These are phyloP conservation scores for Geotrypetes seraphini DNA, from an alignment of 2,797 vertebrate species.

Conservation along the genomic window DNA sequence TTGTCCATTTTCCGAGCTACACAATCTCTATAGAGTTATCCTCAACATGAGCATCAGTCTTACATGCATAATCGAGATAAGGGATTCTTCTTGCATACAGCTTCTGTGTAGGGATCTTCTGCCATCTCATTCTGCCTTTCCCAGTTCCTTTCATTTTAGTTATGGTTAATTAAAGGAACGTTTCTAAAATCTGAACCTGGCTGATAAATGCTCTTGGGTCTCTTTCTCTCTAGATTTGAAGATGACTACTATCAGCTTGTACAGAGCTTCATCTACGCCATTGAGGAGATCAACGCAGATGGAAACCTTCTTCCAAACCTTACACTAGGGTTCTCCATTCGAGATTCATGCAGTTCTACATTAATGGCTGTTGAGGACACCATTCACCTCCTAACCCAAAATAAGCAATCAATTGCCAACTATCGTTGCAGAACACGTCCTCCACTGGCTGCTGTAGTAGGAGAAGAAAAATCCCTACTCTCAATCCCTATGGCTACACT, in stretches of 20 bases:
- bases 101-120: neutral
- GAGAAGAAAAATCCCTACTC: neutral
- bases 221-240: neutral
- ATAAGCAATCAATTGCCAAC: neutral
- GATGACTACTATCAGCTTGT: neutral
- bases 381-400: neutral
- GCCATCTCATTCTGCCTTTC: neutral
- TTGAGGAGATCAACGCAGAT: conserved; percentile 13
- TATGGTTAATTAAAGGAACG: neutral
- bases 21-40: too few relatives aligned
- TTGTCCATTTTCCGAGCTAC: too few relatives aligned
- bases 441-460: neutral
- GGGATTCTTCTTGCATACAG: neutral
- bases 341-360: neutral
- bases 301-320: conserved; percentile 6
- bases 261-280: conserved; percentile 10
- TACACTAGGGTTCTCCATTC: conserved; percentile 17
- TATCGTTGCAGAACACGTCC: neutral
- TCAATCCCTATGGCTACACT: neutral
- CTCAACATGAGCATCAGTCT: too few relatives aligned
- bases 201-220: neutral
- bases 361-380: neutral
- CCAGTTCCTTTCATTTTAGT: neutral
- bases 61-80: neutral
- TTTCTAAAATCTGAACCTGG: neutral